Evolutionary conservation across 2,797 vertebrate species (phyloP).

Genomic region (Acanthurus tractus): DNA sequence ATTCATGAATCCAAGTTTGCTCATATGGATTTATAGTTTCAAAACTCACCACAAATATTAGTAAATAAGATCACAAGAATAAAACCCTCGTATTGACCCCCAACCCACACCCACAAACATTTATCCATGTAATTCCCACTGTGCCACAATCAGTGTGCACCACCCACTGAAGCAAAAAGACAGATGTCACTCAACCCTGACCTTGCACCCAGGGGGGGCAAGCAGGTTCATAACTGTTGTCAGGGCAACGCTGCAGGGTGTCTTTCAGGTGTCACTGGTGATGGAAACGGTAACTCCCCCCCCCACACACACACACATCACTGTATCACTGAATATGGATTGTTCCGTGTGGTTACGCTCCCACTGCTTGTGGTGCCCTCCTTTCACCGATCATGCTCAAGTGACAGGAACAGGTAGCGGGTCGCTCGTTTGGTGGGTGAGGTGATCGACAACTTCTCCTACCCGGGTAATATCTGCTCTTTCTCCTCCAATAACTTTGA

Average conservation of each 20-base stretch:
- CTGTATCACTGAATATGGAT: conserved; percentile 76
- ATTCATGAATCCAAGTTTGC: not conserved
- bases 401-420: conserved; percentile 65
- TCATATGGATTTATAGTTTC: not conserved
- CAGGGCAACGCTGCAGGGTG: conserved; percentile 72
- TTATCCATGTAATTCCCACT: conserved; percentile 33
- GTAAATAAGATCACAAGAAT: not conserved
- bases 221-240: conserved; percentile 72
- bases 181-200: conserved; percentile 78
- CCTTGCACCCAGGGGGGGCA: conserved; percentile 53
- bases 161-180: conserved; percentile 73
- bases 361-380: conserved; percentile 45
- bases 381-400: conserved; percentile 57
- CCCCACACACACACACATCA: conserved; percentile 28
- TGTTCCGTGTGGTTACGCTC: conserved; percentile 67
- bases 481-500: conserved; percentile 47
- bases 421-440: conserved; percentile 14
- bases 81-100: not conserved
- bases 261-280: conserved; percentile 81
- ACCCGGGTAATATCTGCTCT: conserved; percentile 35
- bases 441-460: conserved; percentile 48
- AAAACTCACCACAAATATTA: not conserved
- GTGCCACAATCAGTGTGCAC: conserved; percentile 60
- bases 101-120: conserved; percentile 4
- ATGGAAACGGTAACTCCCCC: conserved; percentile 61